Base-by-base conservation (phyloP, 2,888 invertebrate species). In the Cryptocephalus primarius region DNA sequence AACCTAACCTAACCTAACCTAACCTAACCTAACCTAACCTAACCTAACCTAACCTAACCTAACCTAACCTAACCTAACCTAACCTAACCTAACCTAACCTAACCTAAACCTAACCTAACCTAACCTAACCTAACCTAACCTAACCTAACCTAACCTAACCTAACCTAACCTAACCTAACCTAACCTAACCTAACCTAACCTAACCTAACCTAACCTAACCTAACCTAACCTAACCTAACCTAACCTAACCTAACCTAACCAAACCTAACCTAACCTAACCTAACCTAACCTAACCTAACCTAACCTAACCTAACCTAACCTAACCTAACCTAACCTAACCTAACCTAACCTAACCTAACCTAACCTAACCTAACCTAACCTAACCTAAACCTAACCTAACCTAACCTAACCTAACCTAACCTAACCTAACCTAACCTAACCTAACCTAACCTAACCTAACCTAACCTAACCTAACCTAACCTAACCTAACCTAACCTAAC, bases 21-120 rank as follows among this genome's bases (percentile, higher is more conserved):
- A 52, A 44, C 52, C 50, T 47, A 46, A 50, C 50, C 50, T 50
- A 50, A 50, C 48, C 51, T 47, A 49, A 51, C 51, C 51, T 53
- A 48, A 52, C 44, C 50, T 47, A 48, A 48, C 48, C 40, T n/a
- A n/a, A n/a, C n/a, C n/a, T n/a, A 51, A 50, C 51, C 51, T 46
- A 50, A 50, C 49, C 46, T 40, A 50, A 50, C 47, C 49, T 44
- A 47, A 51, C 49, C 49, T 50, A 49, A 50, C 50, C 49, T 50
- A 49, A 49, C 48, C 49, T 50, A 44, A 39, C 44, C 44, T 40
- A 44, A 44, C n/a, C n/a, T n/a, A n/a, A n/a, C n/a, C n/a, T n/a
- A n/a, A n/a, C n/a, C n/a, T n/a, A n/a, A n/a, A n/a, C 34, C 45
- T 14, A 45, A 42, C 45, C 44, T 40, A 44, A 44, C 44, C 44